Base-by-base conservation (phyloP, 92 coral and sea anemone species). In the Epizoanthus stellaris region DNA sequence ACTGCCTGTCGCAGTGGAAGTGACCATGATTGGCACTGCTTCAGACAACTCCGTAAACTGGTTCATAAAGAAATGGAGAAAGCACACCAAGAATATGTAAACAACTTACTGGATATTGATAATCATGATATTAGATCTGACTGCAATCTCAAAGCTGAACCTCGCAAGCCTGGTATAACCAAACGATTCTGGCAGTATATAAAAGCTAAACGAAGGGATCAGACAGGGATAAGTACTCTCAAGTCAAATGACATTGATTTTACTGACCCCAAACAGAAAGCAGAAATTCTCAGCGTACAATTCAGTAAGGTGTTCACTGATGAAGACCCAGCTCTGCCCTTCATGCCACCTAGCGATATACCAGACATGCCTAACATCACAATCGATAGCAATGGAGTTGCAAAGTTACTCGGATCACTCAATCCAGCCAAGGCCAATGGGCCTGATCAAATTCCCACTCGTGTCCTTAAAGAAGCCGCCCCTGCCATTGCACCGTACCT, bases 401-500 rank as follows among this genome's bases (percentile, higher is more conserved):
- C 43, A 30, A 80, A 65, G 53, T 73, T 65, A 65, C 85, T 80
- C 39, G 54, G 63, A 49, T 21, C 7, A 65, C 17, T 65, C 47
- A 80, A 65, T 80, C 85, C 85, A 80, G 21, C 57, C 53, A 43
- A 70, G 47, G 57, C 76, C 47, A 70, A 45, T 39, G 58, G 59
- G 20, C 57, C 76, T 14, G 76, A 43, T 54, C 49, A 38, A 54
- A 70, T 70, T 40, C 85, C 75, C n/a, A 63, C 60, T 10, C 85
- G 64, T 67, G 76, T 67, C 63, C 64, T 81, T 4, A 81, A 67
- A 20, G 85, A 81, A 38, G 85, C 85, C 11, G 84, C 88, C 45
- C 15, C 84, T 75, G 88, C 49, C 3, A 60, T 85, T 19, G 75
- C 84, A 17, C 84, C 76, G n/a, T 85, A 75, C 62, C 38, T 85